These are phyloP conservation scores for Haemorhous mexicanus DNA, from an alignment of 2,113 vertebrate species.

Conservation along the genomic window DNA sequence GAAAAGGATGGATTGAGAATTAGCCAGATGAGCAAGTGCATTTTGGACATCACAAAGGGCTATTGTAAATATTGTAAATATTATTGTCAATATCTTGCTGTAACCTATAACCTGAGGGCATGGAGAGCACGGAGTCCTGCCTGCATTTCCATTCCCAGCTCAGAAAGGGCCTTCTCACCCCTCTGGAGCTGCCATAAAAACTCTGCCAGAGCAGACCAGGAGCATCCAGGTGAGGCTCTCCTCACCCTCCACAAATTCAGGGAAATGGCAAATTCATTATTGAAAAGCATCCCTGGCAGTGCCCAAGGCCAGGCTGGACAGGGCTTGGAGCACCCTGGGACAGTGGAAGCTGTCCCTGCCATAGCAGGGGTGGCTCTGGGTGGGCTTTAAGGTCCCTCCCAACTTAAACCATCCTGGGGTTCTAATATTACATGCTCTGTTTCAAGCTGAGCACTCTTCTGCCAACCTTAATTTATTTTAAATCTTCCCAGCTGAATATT, in stretches of 20 bases:
- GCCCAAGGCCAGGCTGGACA: rapidly evolving
- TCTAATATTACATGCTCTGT: not conserved
- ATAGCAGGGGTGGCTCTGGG: not conserved
- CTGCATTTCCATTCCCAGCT: not conserved
- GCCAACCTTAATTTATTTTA: not conserved
- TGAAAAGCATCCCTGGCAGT: not conserved
- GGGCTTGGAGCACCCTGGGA: not conserved
- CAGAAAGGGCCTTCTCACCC: not conserved
- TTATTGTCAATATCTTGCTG: not conserved
- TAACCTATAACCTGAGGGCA: not conserved
- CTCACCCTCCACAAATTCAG: rapidly evolving
- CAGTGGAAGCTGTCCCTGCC: not conserved
- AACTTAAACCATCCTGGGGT: not conserved
- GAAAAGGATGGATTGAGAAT: not conserved
- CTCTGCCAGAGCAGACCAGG: not conserved
- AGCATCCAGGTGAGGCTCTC: not conserved
- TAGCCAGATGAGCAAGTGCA: slow-evolving; percentile 18
- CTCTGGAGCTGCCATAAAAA: slow-evolving; percentile 18
- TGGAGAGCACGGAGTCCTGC: rapidly evolving
- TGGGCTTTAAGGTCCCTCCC: not conserved
- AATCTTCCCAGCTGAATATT: not conserved
- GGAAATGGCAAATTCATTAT: rapidly evolving
- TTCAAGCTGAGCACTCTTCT: not conserved
- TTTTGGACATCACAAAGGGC: slow-evolving; percentile 8
- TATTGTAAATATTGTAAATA: not conserved